Conservation (phyloP, 1,140 invertebrate genomes). For the Heterodera schachtii region DNA sequence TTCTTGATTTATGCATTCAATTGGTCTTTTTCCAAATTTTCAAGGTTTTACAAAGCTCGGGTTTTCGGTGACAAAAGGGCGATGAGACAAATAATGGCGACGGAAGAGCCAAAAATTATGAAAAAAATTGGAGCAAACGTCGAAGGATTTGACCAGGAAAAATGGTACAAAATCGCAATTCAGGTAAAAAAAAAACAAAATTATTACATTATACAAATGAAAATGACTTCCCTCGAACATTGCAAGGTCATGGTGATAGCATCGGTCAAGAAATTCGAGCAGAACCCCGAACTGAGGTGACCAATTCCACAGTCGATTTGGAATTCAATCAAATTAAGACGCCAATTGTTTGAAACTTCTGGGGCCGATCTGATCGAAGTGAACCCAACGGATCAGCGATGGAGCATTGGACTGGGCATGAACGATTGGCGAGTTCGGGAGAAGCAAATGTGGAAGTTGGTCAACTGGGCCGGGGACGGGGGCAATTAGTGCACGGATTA, state of each 20-base stretch:
- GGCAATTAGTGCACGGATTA: too few species aligned
- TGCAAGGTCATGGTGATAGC: constrained; percentile 39
- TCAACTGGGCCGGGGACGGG: neutral
- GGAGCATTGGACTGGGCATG: constrained; percentile 37
- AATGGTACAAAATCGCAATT: constrained; percentile 35
- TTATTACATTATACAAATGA: neutral
- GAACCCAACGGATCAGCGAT: constrained; percentile 36
- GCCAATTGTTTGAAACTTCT: constrained; percentile 30
- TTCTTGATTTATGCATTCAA: too few species aligned
- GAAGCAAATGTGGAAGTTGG: constrained; percentile 28
- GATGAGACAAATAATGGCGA: constrained; percentile 30
- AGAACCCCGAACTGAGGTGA: constrained; percentile 27
- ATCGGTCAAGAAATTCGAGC: constrained; percentile 34
- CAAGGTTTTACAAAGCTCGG: constrained; percentile 30
- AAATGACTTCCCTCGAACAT: neutral
- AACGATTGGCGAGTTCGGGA: constrained; percentile 28
- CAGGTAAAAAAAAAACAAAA: constrained; percentile 12
- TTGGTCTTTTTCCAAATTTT: neutral
- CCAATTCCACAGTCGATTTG: neutral
- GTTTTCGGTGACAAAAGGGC: constrained; percentile 30
- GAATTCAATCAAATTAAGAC: neutral
- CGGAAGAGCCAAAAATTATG: constrained; percentile 32
- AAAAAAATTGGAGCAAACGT: constrained; percentile 34
- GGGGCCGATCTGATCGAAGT: constrained; percentile 35
- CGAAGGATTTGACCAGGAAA: constrained; percentile 37